Conservation (phyloP, 2,797 vertebrate genomes). For the Enteromius thamalakanensis region DNA sequence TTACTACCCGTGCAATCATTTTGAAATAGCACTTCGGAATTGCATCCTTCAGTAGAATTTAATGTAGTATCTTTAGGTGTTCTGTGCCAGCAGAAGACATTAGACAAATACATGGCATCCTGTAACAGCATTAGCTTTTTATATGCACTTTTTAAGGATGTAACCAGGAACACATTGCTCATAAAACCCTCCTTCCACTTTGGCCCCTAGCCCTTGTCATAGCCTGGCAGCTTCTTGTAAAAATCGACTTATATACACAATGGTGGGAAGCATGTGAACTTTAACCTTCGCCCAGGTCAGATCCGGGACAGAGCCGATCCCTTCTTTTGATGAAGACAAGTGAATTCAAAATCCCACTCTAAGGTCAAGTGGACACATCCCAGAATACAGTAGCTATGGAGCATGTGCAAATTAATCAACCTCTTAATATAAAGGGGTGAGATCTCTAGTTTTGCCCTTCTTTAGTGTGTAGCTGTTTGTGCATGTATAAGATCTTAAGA, state of each 20-base stretch:
- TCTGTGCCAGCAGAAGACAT: slow-evolving; percentile 35
- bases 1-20: slow-evolving; percentile 27
- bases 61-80: slow-evolving; percentile 8
- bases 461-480: no score
- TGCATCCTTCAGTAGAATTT: slow-evolving; percentile 13
- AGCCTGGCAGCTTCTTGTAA: slow-evolving; percentile 58
- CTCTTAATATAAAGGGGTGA: not conserved
- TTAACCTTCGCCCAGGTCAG: slow-evolving; percentile 56
- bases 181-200: slow-evolving; percentile 63
- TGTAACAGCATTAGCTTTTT: slow-evolving; percentile 48
- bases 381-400: slow-evolving; percentile 1
- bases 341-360: slow-evolving; percentile 49
- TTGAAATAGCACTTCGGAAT: slow-evolving; percentile 33
- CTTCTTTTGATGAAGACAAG: slow-evolving; percentile 51
- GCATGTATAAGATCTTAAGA: no score
- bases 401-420: not conserved
- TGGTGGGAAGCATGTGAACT: slow-evolving; percentile 66
- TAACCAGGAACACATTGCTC: slow-evolving; percentile 62
- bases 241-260: slow-evolving; percentile 48
- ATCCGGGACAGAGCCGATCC: slow-evolving; percentile 55
- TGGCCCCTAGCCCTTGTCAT: slow-evolving; percentile 56
- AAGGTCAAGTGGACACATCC: slow-evolving; percentile 13
- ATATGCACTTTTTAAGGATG: slow-evolving; percentile 43
- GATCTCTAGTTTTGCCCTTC: no score
- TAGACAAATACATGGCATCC: slow-evolving; percentile 42